These are phyloP conservation scores for Sardina pilchardus DNA, from an alignment of 2,113 vertebrate genomes.

Conservation along the genomic window DNA sequence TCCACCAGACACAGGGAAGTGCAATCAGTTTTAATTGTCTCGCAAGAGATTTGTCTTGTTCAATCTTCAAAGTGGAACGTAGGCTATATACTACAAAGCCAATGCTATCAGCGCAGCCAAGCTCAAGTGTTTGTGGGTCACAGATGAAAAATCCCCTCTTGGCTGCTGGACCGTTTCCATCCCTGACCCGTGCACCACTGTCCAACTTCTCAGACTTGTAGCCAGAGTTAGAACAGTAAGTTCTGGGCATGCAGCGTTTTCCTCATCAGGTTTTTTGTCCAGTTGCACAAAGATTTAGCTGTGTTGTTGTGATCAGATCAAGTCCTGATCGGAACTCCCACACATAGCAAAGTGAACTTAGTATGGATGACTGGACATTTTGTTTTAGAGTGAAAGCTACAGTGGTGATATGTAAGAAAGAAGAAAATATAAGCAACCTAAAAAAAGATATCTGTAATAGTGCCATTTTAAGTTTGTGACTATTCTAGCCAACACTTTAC, in stretches of 20 bases:
- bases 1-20: background rate
- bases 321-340: background rate
- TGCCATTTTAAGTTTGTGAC: too few relatives aligned
- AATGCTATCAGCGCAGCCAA: background rate
- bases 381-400: background rate
- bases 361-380: background rate
- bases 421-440: background rate
- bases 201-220: conserved; percentile 1
- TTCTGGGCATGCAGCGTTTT: background rate
- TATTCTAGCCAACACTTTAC: too few relatives aligned
- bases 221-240: conserved; percentile 2
- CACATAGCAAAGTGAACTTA: background rate
- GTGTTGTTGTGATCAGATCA: background rate
- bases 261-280: background rate
- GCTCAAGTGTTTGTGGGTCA: background rate
- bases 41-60: background rate
- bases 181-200: background rate
- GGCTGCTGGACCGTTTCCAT: background rate
- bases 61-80: background rate
- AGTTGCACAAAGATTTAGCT: background rate
- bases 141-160: background rate
- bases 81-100: background rate
- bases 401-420: background rate
- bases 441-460: background rate
- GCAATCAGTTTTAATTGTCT: background rate